Conservation (phyloP, 1,140 invertebrate genomes). For the Euwallacea similis region DNA sequence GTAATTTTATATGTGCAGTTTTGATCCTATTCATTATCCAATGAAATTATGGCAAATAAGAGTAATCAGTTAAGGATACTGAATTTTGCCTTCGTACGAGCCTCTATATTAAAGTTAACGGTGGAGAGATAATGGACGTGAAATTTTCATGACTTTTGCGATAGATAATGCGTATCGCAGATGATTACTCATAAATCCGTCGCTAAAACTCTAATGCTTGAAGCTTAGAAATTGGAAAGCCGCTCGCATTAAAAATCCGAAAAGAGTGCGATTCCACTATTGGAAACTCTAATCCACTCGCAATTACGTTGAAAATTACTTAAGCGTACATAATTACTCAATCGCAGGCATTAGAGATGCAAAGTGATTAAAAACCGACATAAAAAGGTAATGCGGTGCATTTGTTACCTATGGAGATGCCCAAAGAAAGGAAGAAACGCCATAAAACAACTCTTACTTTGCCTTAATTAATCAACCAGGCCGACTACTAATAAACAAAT, state of each 20-base stretch:
- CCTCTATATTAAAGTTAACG: background rate
- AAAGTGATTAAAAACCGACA: background rate
- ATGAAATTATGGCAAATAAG: too few relatives aligned
- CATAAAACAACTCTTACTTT: background rate
- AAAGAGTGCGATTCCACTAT: too few relatives aligned
- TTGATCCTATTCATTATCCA: too few relatives aligned
- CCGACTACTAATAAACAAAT: slow-evolving; percentile 23
- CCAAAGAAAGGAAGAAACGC: background rate
- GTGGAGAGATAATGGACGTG: background rate
- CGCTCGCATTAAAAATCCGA: too few relatives aligned
- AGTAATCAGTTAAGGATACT: too few relatives aligned
- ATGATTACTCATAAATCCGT: background rate
- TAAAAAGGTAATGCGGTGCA: too few relatives aligned
- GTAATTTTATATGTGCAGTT: too few relatives aligned
- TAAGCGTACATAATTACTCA: background rate
- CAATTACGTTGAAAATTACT: background rate
- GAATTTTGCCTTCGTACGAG: too few relatives aligned
- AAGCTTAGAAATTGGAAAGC: too few relatives aligned
- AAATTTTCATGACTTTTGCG: background rate
- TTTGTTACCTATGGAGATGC: background rate
- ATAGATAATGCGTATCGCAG: background rate
- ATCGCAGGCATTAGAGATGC: background rate
- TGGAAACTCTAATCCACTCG: background rate
- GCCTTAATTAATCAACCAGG: slow-evolving; percentile 15
- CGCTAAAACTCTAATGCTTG: background rate